Percentiles rank a stretch among this genome's conserved stretches.
These are phyloP conservation scores for Noturus placidus DNA, from an alignment of 2,113 vertebrate genomes.

Conservation along the genomic window DNA sequence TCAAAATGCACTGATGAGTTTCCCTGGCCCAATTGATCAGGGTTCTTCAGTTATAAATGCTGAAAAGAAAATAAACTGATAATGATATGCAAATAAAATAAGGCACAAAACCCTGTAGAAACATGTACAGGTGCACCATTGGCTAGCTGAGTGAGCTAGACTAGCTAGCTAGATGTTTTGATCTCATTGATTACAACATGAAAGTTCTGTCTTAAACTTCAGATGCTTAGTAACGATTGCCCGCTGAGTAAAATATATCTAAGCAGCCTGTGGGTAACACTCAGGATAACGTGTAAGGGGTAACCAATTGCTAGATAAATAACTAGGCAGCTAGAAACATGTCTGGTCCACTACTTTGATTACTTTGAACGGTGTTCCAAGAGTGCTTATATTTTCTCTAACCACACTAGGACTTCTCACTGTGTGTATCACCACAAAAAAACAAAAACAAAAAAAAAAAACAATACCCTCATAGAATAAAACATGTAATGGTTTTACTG, in stretches of 20 bases:
- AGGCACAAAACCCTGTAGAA: not conserved
- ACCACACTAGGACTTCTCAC: too few species aligned
- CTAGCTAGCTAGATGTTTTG: not conserved
- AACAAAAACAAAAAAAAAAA: too few species aligned
- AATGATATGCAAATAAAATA: not conserved
- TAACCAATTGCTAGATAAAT: not conserved
- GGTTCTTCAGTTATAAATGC: not conserved
- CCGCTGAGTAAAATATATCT: not conserved
- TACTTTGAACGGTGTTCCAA: too few species aligned
- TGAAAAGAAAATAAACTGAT: not conserved
- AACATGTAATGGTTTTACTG: too few species aligned
- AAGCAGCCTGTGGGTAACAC: not conserved
- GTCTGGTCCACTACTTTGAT: not conserved
- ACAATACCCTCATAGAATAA: too few species aligned
- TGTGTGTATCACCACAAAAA: too few species aligned
- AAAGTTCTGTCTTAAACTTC: not conserved
- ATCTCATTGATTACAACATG: not conserved
- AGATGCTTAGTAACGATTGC: not conserved
- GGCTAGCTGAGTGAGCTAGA: not conserved
- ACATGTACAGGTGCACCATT: not conserved
- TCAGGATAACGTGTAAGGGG: not conserved
- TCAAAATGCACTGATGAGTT: not conserved
- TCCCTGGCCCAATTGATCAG: not conserved
- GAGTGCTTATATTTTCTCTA: too few species aligned
- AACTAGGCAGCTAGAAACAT: not conserved